phyloP scores from a whole-genome alignment of 2,797 vertebrate species.

The Danio aesculapii region DNA sequence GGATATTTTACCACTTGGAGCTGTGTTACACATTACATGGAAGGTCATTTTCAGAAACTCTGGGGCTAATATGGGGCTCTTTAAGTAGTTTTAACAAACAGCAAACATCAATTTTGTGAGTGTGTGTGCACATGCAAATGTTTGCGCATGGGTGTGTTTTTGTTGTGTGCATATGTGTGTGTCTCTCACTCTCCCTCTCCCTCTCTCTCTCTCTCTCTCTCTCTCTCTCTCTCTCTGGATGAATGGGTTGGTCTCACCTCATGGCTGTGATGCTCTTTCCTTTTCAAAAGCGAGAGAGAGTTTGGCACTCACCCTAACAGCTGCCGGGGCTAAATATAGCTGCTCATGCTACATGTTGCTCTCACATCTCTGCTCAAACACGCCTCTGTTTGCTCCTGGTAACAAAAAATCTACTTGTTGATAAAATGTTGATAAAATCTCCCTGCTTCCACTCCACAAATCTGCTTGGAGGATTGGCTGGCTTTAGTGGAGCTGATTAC shows the following conservation, averaged over 20 bases:
- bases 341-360: not conserved
- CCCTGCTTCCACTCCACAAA: constrained; percentile 22
- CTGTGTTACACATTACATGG: too few species aligned
- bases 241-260: constrained; percentile 19
- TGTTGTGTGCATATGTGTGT: too few species aligned
- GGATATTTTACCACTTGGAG: too few species aligned
- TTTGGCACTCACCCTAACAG: constrained; percentile 12
- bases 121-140: too few species aligned
- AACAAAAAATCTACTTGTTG: constrained; percentile 24
- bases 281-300: constrained; percentile 34
- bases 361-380: constrained; percentile 23
- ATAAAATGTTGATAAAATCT: constrained; percentile 51
- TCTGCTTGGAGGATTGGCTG: constrained; percentile 25
- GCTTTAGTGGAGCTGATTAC: constrained; percentile 17
- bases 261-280: constrained; percentile 1
- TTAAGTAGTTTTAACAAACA: too few species aligned
- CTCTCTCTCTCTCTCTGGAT: not conserved
- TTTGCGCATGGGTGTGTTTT: too few species aligned
- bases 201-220: not conserved
- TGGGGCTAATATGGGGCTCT: too few species aligned
- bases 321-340: constrained; percentile 43
- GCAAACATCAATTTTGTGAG: too few species aligned
- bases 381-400: constrained; percentile 25
- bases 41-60: too few species aligned
- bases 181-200: not conserved